A percentile compares a stretch with the other conserved stretches of the same genome.
Conservation (phyloP, 2,113 vertebrate species). For the Dasyprocta punctata region DNA sequence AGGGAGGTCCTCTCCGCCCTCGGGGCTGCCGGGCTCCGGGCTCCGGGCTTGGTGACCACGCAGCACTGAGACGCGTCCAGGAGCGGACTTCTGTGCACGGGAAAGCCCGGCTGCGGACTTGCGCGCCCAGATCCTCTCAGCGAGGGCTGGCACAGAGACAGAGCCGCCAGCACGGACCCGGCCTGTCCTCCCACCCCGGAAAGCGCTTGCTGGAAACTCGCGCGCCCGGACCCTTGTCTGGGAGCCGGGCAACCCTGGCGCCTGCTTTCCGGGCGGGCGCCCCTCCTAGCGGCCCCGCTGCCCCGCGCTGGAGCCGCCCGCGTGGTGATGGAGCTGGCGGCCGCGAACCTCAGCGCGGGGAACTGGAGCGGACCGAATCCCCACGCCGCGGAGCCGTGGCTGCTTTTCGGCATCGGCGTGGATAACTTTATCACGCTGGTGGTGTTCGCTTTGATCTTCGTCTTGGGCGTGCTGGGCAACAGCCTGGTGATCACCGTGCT, state of each 20-base stretch:
- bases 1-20: not conserved
- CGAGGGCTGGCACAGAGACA: not conserved
- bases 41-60: not conserved
- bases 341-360: conserved; percentile 83
- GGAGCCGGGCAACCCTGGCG: not conserved
- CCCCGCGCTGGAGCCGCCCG: not conserved
- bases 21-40: not conserved
- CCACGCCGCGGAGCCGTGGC: conserved; percentile 24
- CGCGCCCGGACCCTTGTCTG: fast-evolving
- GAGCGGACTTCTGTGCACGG: not conserved
- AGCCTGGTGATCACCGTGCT: conserved; percentile 96
- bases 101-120: not conserved
- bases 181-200: not conserved
- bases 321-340: conserved; percentile 65
- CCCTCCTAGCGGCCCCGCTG: not conserved
- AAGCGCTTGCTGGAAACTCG: not conserved
- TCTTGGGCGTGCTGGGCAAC: conserved; percentile 95
- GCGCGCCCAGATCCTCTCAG: not conserved
- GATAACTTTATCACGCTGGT: conserved; percentile 94
- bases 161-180: not conserved
- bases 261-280: fast-evolving
- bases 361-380: not conserved
- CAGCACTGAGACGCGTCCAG: not conserved
- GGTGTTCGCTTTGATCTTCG: conserved; percentile 94
- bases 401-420: conserved; percentile 90